A percentile compares a stretch with the other conserved stretches of the same genome.
phyloP scores from a whole-genome alignment of 2,113 vertebrate species.

The Microtus montanus region DNA sequence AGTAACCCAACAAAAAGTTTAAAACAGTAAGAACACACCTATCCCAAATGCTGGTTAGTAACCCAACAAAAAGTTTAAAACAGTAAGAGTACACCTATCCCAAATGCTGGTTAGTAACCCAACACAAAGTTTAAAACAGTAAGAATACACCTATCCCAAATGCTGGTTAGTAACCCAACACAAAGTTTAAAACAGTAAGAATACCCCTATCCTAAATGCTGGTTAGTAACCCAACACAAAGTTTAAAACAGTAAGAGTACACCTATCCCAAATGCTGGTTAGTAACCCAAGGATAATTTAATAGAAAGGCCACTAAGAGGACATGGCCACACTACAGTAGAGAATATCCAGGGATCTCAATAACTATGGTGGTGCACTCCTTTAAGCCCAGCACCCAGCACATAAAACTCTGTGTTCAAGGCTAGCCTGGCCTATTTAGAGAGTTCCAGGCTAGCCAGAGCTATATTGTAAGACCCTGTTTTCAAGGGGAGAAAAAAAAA shows the following conservation, averaged over 20 bases:
- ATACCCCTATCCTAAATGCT: too few species aligned
- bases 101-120: too few species aligned
- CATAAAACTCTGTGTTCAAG: background rate
- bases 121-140: too few species aligned
- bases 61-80: too few species aligned
- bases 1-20: background rate
- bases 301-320: constrained; percentile 19
- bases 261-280: too few species aligned
- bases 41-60: too few species aligned
- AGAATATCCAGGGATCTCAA: background rate
- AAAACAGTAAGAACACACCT: too few species aligned
- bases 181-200: too few species aligned
- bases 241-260: background rate
- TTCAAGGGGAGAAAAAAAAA: background rate
- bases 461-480: background rate
- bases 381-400: background rate
- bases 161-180: too few species aligned
- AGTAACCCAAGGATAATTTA: background rate
- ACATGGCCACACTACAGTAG: background rate
- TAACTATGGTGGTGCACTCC: background rate
- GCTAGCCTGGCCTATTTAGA: background rate
- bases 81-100: too few species aligned
- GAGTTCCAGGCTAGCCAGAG: background rate
- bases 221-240: background rate
- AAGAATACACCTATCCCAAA: too few species aligned